Base-by-base conservation (phyloP, 2,888 invertebrate genomes). In the Serrognathus titanus region DNA sequence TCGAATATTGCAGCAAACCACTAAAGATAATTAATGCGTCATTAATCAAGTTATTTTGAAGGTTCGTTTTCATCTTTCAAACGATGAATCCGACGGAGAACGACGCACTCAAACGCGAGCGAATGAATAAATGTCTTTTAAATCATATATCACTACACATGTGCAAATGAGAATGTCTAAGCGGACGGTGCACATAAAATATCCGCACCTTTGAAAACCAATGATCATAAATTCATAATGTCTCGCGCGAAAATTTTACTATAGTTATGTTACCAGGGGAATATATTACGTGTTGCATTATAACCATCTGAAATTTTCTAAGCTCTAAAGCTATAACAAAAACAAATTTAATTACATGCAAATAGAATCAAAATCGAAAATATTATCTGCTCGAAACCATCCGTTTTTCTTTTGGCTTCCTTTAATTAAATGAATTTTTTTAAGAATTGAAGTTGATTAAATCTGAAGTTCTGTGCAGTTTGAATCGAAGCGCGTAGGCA, bases 101-200 rank as follows among this genome's bases (percentile, higher is more conserved):
- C 43, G 43, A 43, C 43, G 10, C 43, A 43, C 43, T 43, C 43
- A 11, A 11, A 40, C 7, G 12, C 40, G 24, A 40, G 7, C 40
- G 40, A 51, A 50, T 63, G 62, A 59, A 59, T 66, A 65, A 66
- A 65, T 62, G 65, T 65, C 63, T 58, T 60, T 61, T 66, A 66
- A 66, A 66, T 66, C 66, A 65, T 65, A 63, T 48, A 56, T 61
- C 62, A 57, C 57, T 59, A 62, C 64, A 60, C 62, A 60, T 64
- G 63, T 59, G 64, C 65, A 66, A 65, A 66, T 65, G 66, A 63
- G 66, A 64, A 62, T 63, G 64, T 66, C 65, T 66, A 64, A 51
- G 52, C 52, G 47, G 47, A 55, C 53, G 60, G 50, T 59, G 58
- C 50, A 57, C 66, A 64, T 66, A 65, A 66, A 66, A 63, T 61